phyloP scores from a whole-genome alignment of 1,140 invertebrate species.

The Ips typographus region DNA sequence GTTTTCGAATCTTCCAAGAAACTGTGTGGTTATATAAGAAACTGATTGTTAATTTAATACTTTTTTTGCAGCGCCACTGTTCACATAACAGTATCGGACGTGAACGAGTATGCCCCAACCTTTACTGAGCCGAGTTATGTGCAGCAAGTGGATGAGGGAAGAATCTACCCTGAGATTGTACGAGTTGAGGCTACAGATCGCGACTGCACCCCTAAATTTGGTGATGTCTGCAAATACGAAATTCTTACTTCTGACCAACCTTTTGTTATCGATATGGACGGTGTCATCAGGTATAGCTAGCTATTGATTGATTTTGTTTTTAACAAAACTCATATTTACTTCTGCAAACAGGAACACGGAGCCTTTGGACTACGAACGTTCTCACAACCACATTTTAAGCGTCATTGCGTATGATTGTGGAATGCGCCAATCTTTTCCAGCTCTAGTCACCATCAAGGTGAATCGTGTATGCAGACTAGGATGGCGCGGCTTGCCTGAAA shows the following conservation, averaged over 20 bases:
- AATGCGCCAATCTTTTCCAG: constrained; percentile 84
- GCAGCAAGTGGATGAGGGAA: constrained; percentile 86
- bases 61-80: constrained; percentile 78
- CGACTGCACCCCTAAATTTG: constrained; percentile 89
- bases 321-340: background rate
- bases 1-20: no score
- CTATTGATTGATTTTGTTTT: constrained; percentile 1
- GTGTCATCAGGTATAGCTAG: constrained; percentile 73
- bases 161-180: constrained; percentile 86
- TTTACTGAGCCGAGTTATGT: constrained; percentile 89
- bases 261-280: constrained; percentile 89
- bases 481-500: constrained; percentile 77
- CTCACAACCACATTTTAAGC: constrained; percentile 94
- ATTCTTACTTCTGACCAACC: constrained; percentile 88
- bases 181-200: constrained; percentile 87
- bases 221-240: constrained; percentile 95
- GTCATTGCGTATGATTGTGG: constrained; percentile 97
- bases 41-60: constrained; percentile 33
- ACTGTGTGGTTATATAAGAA: background rate
- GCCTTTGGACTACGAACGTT: constrained; percentile 84
- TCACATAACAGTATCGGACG: constrained; percentile 92
- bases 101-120: constrained; percentile 90
- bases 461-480: constrained; percentile 59
- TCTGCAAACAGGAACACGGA: constrained; percentile 70
- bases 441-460: constrained; percentile 94